Evolutionary conservation across 2,113 vertebrate species (phyloP).

Genomic region (Mastomys coucha): DNA sequence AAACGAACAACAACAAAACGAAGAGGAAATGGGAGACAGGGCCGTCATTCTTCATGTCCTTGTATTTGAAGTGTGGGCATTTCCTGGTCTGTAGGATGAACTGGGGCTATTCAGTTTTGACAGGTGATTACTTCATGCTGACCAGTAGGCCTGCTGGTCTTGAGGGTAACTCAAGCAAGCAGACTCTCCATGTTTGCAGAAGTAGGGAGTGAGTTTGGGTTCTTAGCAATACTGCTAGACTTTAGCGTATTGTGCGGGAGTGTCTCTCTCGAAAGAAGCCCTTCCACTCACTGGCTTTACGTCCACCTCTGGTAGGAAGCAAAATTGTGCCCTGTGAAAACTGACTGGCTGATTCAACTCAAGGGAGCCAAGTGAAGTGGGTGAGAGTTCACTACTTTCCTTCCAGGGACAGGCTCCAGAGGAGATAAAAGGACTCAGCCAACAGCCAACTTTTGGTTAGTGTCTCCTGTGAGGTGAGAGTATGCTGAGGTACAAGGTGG

Average conservation of each 20-base stretch:
- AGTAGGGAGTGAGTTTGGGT: neutral
- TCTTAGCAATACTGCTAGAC: neutral
- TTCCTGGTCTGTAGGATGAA: too few relatives aligned
- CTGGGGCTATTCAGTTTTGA: neutral
- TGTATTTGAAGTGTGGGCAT: neutral
- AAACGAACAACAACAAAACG: neutral
- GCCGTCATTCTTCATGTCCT: neutral
- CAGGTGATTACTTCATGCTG: neutral
- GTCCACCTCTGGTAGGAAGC: neutral
- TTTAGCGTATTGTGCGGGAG: neutral
- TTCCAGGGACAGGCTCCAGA: neutral
- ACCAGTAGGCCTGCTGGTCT: neutral
- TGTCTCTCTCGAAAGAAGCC: neutral
- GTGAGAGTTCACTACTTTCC: neutral
- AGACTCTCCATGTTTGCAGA: neutral
- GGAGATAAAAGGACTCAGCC: neutral
- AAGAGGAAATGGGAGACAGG: neutral
- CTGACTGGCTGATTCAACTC: neutral
- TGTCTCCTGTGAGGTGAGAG: neutral
- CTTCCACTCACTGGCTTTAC: neutral
- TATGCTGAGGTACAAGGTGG: neutral
- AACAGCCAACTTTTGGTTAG: neutral
- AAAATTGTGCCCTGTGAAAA: neutral
- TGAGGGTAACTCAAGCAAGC: fast-evolving
- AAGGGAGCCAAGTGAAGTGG: neutral